A percentile compares a stretch with the other conserved stretches of the same genome.
phyloP scores from a whole-genome alignment of 2,113 vertebrate genomes.

The Barnardius zonarius region DNA sequence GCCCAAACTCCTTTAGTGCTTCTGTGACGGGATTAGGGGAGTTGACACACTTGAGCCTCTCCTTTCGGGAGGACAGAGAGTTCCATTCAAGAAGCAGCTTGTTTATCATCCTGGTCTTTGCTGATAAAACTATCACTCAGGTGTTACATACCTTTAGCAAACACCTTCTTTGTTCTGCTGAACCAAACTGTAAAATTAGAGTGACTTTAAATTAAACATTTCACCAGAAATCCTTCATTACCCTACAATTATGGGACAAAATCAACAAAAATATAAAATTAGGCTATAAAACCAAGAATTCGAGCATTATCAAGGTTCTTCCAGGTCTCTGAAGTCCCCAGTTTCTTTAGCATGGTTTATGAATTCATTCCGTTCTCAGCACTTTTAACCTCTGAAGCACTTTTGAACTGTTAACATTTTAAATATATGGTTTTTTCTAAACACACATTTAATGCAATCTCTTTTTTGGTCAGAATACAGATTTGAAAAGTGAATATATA shows the following conservation, averaged over 20 bases:
- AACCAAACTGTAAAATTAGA: neutral
- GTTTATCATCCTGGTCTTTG: neutral
- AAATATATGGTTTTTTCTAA: neutral
- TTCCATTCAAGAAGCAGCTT: conserved; percentile 45
- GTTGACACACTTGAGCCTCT: neutral
- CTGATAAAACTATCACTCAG: neutral
- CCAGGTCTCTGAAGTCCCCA: neutral
- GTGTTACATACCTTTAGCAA: neutral
- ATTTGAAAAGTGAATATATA: neutral
- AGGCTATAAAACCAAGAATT: neutral
- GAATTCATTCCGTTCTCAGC: neutral
- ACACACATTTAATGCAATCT: neutral
- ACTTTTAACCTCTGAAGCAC: neutral
- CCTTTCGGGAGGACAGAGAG: neutral
- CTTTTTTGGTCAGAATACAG: neutral
- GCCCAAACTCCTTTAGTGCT: neutral
- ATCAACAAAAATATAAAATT: neutral
- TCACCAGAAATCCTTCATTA: neutral
- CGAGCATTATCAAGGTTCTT: neutral
- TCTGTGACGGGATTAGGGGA: neutral
- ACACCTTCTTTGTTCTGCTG: neutral
- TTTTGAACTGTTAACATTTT: neutral
- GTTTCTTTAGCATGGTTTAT: neutral
- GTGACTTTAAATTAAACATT: neutral
- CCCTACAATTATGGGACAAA: neutral